A percentile compares a stretch with the other conserved stretches of the same genome.
These are phyloP conservation scores for Drosophila nannoptera DNA, from an alignment of 1,140 invertebrate genomes.

Conservation along the genomic window DNA sequence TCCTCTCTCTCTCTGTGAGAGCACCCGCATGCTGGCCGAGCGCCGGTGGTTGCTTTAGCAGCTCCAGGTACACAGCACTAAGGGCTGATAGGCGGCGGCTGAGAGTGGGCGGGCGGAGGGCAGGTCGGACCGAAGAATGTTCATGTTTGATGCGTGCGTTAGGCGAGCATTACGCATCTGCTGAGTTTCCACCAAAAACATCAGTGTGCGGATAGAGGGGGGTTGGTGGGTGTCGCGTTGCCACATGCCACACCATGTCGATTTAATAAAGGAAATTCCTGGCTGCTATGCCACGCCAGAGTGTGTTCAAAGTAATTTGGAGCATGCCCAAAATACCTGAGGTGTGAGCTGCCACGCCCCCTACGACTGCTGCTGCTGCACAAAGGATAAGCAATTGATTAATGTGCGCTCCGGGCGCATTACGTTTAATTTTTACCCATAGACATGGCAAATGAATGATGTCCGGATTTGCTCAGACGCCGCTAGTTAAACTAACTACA, in stretches of 20 bases:
- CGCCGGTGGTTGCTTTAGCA: slow-evolving; percentile 60
- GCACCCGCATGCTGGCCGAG: slow-evolving; percentile 61
- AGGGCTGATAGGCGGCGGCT: neutral
- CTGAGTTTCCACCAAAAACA: slow-evolving; percentile 54
- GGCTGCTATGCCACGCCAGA: slow-evolving; percentile 24
- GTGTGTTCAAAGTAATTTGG: slow-evolving; percentile 76
- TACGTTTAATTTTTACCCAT: slow-evolving; percentile 71
- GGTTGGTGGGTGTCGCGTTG: slow-evolving; percentile 31
- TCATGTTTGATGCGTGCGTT: slow-evolving; percentile 69
- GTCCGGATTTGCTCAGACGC: slow-evolving; percentile 54
- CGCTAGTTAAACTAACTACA: slow-evolving; percentile 23
- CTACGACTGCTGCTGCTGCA: slow-evolving; percentile 2
- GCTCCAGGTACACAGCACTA: slow-evolving; percentile 52
- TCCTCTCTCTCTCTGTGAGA: slow-evolving; percentile 20
- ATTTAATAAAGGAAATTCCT: slow-evolving; percentile 77
- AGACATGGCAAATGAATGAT: slow-evolving; percentile 58
- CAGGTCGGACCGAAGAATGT: slow-evolving; percentile 38
- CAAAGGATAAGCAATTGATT: slow-evolving; percentile 74
- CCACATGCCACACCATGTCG: slow-evolving; percentile 56
- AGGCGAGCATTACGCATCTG: slow-evolving; percentile 64
- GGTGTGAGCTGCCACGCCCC: slow-evolving; percentile 8
- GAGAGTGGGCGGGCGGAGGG: slow-evolving; percentile 7
- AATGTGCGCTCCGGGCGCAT: slow-evolving; percentile 71
- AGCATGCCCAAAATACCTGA: slow-evolving; percentile 76
- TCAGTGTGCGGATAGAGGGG: neutral